A percentile compares a stretch with the other conserved stretches of the same genome.
phyloP scores from a whole-genome alignment of 2,888 invertebrate species.

The Pachycephus smyrnensis region DNA sequence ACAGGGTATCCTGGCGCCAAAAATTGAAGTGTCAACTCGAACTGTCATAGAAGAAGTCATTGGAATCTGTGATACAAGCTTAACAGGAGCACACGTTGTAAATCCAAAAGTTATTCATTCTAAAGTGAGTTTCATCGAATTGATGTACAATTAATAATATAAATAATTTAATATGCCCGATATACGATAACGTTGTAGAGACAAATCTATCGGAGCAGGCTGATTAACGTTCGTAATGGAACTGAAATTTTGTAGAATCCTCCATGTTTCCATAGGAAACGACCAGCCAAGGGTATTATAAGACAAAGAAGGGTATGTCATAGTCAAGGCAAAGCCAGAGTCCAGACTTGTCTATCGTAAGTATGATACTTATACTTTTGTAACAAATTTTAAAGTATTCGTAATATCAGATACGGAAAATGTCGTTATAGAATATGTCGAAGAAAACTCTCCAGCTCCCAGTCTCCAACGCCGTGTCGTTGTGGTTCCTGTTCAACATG shows the following conservation, averaged over 20 bases:
- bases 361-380: slow-evolving; percentile 15
- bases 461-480: slow-evolving; percentile 11
- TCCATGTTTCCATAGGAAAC: slow-evolving; percentile 44
- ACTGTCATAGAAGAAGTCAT: slow-evolving; percentile 75
- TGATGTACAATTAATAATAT: neutral
- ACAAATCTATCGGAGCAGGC: neutral
- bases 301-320: slow-evolving; percentile 62
- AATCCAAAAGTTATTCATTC: slow-evolving; percentile 67
- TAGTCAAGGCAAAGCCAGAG: slow-evolving; percentile 41
- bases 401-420: neutral
- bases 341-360: slow-evolving; percentile 44
- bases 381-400: neutral
- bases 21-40: slow-evolving; percentile 77
- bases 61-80: slow-evolving; percentile 42
- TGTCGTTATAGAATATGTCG: slow-evolving; percentile 14
- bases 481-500: slow-evolving; percentile 17
- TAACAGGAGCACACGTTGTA: slow-evolving; percentile 47
- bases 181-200: neutral
- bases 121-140: slow-evolving; percentile 44
- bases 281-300: slow-evolving; percentile 47
- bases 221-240: neutral
- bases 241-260: slow-evolving; percentile 40
- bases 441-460: slow-evolving; percentile 16
- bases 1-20: slow-evolving; percentile 79
- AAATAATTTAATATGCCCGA: neutral